Evolutionary conservation across 2,888 invertebrate species (phyloP).

Genomic region (Sphaeridia pumilis): DNA sequence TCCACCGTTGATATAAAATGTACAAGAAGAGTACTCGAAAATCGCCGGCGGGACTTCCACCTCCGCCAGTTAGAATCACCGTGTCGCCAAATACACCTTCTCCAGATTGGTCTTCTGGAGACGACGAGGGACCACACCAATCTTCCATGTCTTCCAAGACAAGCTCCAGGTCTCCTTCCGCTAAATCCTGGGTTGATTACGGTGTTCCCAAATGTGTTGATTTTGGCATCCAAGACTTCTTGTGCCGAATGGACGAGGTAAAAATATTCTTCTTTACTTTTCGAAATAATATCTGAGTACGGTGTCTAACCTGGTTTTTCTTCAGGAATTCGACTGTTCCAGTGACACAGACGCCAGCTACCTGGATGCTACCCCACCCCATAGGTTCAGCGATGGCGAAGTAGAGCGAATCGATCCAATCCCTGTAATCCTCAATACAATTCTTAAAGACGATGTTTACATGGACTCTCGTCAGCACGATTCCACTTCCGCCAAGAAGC

Average conservation of each 20-base stretch:
- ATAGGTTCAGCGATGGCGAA: constrained; percentile 31
- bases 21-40: no score
- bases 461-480: neutral
- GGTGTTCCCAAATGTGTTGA: constrained; percentile 22
- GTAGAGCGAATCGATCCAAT: constrained; percentile 32
- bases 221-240: constrained; percentile 34
- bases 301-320: constrained; percentile 2
- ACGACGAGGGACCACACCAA: neutral
- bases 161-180: neutral
- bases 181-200: neutral
- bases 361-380: constrained; percentile 31
- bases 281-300: constrained; percentile 1
- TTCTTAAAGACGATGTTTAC: constrained; percentile 10
- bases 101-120: constrained; percentile 1
- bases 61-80: constrained; percentile 24
- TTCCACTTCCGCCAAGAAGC: neutral
- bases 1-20: no score
- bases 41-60: neutral
- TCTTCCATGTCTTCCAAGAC: neutral
- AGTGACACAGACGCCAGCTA: constrained; percentile 31
- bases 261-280: neutral
- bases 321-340: constrained; percentile 26
- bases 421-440: constrained; percentile 31
- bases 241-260: constrained; percentile 31
- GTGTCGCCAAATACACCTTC: constrained; percentile 28